These are phyloP conservation scores for Siderastrea radians DNA, from an alignment of 92 coral and sea anemone species.

Conservation along the genomic window DNA sequence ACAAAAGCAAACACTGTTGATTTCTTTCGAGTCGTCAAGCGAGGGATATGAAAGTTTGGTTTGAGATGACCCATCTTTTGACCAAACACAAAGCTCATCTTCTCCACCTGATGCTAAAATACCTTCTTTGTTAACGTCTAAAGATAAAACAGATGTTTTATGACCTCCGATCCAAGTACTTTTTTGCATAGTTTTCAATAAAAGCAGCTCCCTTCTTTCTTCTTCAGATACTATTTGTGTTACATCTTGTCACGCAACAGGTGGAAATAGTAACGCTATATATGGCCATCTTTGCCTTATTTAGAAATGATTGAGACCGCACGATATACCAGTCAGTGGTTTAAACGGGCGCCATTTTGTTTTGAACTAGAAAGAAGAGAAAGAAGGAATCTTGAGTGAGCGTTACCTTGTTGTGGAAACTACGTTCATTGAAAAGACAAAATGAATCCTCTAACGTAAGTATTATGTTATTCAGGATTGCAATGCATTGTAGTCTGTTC, in stretches of 20 bases:
- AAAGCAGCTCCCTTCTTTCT: not conserved
- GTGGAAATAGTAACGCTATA: conserved; percentile 26
- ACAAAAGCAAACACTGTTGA: conserved; percentile 81
- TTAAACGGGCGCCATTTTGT: conserved; percentile 29
- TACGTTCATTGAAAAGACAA: conserved; percentile 13
- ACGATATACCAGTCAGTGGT: not conserved
- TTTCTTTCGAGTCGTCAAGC: conserved; percentile 39
- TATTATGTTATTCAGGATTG: not conserved
- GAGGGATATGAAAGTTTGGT: conserved; percentile 43
- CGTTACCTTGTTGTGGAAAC: not conserved
- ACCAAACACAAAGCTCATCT: conserved; percentile 90
- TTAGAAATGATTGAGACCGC: conserved; percentile 34
- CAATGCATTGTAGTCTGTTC: not conserved
- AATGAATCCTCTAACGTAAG: conserved; percentile 99
- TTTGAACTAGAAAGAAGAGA: not conserved
- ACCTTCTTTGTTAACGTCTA: conserved; percentile 86
- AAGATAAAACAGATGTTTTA: conserved; percentile 77
- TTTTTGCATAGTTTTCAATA: conserved; percentile 49
- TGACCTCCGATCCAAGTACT: conserved; percentile 87
- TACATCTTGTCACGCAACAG: conserved; percentile 27
- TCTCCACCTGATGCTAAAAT: conserved; percentile 92
- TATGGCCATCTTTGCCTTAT: conserved; percentile 50
- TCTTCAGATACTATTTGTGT: not conserved
- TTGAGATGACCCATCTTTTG: conserved; percentile 77
- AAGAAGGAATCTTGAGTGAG: not conserved